phyloP scores from a whole-genome alignment of 2,113 vertebrate species.

The Pterocles burchelli region DNA sequence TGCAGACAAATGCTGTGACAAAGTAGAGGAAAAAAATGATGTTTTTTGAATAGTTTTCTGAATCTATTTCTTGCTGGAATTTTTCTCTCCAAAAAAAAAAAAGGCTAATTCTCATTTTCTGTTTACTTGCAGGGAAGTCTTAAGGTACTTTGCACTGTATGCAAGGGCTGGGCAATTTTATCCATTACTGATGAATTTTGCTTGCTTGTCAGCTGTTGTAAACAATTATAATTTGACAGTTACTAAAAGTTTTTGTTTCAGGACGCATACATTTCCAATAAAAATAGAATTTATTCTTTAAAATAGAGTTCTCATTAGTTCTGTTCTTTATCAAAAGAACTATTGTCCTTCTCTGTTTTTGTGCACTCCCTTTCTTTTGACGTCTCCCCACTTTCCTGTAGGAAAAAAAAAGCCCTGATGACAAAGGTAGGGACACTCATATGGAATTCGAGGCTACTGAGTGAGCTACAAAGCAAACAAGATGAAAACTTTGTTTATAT shows the following conservation, averaged over 20 bases:
- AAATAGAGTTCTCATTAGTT: not conserved
- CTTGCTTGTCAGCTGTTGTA: not conserved
- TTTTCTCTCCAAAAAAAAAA: not conserved
- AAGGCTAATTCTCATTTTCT: not conserved
- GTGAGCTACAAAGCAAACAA: not conserved
- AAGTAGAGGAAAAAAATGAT: not conserved
- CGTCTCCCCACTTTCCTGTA: not conserved
- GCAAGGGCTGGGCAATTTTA: not conserved
- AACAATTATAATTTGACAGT: not conserved
- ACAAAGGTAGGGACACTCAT: not conserved
- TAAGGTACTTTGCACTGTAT: not conserved
- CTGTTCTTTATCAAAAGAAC: not conserved
- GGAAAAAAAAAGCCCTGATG: not conserved
- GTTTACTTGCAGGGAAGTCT: not conserved
- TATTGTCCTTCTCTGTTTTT: not conserved
- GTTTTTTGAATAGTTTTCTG: not conserved
- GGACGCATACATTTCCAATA: not conserved
- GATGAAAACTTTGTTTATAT: not conserved
- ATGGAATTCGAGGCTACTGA: not conserved
- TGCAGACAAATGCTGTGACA: not conserved
- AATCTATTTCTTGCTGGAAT: not conserved
- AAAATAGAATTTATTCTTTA: not conserved
- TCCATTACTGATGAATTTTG: not conserved
- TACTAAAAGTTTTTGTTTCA: not conserved
- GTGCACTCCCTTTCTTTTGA: slow-evolving; percentile 6